Evolutionary conservation across 2,888 invertebrate species (phyloP).

Genomic region (Brachylomia viminalis): DNA sequence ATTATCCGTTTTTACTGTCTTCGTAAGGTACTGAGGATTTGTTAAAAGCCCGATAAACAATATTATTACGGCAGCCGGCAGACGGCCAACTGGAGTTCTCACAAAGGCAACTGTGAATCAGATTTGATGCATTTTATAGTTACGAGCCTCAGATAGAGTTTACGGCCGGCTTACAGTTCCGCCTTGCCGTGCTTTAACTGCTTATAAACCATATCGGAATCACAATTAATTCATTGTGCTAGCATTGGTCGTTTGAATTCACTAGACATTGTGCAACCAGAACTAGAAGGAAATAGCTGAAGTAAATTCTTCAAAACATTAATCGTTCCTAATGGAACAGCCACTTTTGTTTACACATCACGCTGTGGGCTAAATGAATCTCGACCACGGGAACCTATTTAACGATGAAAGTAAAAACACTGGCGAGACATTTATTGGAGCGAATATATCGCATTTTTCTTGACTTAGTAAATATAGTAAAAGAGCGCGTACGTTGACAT

Average conservation of each 20-base stretch:
- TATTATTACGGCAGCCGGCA: constrained; percentile 78
- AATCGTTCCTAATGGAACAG: constrained; percentile 45
- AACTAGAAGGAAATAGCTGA: constrained; percentile 33
- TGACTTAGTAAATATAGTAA: constrained; percentile 76
- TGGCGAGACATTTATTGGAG: constrained; percentile 69
- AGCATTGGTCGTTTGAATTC: constrained; percentile 38
- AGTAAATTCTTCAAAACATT: constrained; percentile 50
- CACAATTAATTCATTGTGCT: constrained; percentile 68
- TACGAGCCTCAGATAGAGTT: constrained; percentile 81
- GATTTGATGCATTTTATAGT: constrained; percentile 85
- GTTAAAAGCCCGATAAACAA: constrained; percentile 84
- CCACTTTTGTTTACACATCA: constrained; percentile 59
- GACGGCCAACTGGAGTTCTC: constrained; percentile 77
- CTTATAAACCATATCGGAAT: constrained; percentile 73
- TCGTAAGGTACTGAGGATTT: constrained; percentile 76
- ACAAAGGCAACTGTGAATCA: constrained; percentile 84
- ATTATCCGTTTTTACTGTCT: constrained; percentile 80
- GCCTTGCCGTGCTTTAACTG: constrained; percentile 68
- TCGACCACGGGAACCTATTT: constrained; percentile 54
- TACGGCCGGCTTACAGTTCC: constrained; percentile 77
- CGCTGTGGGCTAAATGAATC: constrained; percentile 53
- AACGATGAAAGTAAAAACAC: constrained; percentile 58
- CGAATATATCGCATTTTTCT: constrained; percentile 71
- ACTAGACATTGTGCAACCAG: constrained; percentile 45
- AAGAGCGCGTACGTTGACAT: constrained; percentile 84